Percentiles rank a stretch among this genome's conserved stretches.
Evolutionary conservation across 2,797 vertebrate genomes (phyloP).

Genomic region (Cuculus canorus): DNA sequence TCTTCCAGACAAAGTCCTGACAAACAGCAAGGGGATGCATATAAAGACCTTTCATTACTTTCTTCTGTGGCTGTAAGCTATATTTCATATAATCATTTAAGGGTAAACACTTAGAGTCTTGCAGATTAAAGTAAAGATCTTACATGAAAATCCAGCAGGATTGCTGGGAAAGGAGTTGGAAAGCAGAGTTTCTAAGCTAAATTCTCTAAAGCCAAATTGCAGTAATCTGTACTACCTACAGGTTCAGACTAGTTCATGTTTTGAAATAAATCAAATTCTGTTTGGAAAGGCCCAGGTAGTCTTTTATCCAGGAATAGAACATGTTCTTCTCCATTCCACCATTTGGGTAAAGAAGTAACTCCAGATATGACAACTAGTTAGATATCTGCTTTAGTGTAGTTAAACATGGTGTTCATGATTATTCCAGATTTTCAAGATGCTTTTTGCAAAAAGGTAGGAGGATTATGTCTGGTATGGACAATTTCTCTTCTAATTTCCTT

Average conservation of each 20-base stretch:
- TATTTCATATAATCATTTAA: neutral
- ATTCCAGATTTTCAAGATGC: neutral
- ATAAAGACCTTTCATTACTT: neutral
- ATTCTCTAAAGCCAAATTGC: neutral
- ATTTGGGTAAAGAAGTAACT: neutral
- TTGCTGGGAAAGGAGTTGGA: neutral
- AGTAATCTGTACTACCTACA: neutral
- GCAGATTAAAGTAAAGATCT: conserved; percentile 12
- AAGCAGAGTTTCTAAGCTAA: neutral
- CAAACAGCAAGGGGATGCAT: neutral
- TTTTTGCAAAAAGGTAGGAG: neutral
- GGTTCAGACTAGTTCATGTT: neutral
- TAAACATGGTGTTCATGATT: neutral
- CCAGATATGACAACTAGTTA: neutral
- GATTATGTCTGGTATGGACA: neutral
- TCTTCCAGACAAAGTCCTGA: neutral
- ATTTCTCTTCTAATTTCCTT: neutral
- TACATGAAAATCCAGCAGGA: neutral
- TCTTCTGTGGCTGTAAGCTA: neutral
- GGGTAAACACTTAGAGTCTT: neutral
- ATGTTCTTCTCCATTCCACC: neutral
- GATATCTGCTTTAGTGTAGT: neutral
- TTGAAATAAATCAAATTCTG: neutral
- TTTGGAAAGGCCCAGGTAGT: neutral
- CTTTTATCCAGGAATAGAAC: neutral